A percentile compares a stretch with the other conserved stretches of the same genome.
These are phyloP conservation scores for Trypoxylus dichotomus DNA, from an alignment of 1,140 invertebrate species.

Conservation along the genomic window DNA sequence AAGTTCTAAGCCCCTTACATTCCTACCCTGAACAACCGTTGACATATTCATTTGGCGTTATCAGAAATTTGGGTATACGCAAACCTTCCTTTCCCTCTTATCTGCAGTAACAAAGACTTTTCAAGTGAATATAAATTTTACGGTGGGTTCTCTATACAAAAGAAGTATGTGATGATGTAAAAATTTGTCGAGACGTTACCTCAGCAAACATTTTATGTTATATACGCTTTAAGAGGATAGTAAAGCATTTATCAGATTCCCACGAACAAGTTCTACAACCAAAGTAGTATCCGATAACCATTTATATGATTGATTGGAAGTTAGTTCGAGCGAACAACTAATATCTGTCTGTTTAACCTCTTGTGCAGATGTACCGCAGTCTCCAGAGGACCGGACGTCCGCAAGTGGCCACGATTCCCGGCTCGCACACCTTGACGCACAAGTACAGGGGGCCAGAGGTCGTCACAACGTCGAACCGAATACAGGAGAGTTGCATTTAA, in stretches of 20 bases:
- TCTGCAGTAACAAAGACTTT: neutral
- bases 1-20: neutral
- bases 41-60: conserved; percentile 8
- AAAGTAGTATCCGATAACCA: too few relatives aligned
- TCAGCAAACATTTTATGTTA: too few relatives aligned
- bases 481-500: conserved; percentile 88
- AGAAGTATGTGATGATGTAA: neutral
- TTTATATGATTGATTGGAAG: too few relatives aligned
- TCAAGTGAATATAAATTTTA: neutral
- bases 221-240: too few relatives aligned
- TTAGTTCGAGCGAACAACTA: neutral
- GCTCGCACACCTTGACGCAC: conserved; percentile 54
- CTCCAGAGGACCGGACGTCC: conserved; percentile 65
- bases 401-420: conserved; percentile 56
- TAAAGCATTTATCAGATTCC: too few relatives aligned
- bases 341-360: neutral
- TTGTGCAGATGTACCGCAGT: conserved; percentile 65
- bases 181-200: neutral
- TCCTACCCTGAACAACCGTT: neutral
- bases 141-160: neutral
- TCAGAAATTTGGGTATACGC: neutral
- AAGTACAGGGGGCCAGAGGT: conserved; percentile 66
- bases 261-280: too few relatives aligned
- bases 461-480: conserved; percentile 78
- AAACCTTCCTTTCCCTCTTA: neutral